A percentile compares a stretch with the other conserved stretches of the same genome.
Conservation (phyloP, 35 echinoderm and acorn worm genomes). For the Eucidaris tribuloides region DNA sequence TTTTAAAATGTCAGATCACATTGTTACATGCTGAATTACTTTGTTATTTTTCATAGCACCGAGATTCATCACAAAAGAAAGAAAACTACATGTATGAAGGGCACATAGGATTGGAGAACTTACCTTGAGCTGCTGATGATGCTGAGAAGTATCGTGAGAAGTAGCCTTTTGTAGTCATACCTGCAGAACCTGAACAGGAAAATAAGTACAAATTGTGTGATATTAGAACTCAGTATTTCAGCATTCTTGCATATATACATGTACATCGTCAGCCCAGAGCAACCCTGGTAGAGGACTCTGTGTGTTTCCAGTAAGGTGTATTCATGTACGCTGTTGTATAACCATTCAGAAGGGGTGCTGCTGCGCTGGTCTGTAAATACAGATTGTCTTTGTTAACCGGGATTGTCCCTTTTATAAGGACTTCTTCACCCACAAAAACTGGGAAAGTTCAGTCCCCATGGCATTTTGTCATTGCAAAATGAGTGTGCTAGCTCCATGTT, state of each 20-base stretch:
- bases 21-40: background rate
- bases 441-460: too few species aligned
- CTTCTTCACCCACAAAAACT: too few species aligned
- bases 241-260: background rate
- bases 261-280: background rate
- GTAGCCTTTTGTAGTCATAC: background rate
- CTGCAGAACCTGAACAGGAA: background rate
- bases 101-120: background rate
- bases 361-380: too few species aligned
- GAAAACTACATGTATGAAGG: too few species aligned
- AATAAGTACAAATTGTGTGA: background rate
- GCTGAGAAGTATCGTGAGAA: constrained; percentile 31
- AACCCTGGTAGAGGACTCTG: background rate
- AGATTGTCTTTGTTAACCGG: too few species aligned
- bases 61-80: background rate
- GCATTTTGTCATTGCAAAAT: too few species aligned
- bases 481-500: too few species aligned
- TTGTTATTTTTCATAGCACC: too few species aligned
- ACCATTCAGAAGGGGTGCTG: background rate
- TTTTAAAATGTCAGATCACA: too few species aligned
- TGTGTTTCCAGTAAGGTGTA: background rate
- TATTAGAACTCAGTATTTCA: background rate
- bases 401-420: too few species aligned
- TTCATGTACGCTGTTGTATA: background rate
- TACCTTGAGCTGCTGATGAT: constrained; percentile 18